Conservation (phyloP, 2,113 vertebrate species). For the Hippocampus abdominalis region DNA sequence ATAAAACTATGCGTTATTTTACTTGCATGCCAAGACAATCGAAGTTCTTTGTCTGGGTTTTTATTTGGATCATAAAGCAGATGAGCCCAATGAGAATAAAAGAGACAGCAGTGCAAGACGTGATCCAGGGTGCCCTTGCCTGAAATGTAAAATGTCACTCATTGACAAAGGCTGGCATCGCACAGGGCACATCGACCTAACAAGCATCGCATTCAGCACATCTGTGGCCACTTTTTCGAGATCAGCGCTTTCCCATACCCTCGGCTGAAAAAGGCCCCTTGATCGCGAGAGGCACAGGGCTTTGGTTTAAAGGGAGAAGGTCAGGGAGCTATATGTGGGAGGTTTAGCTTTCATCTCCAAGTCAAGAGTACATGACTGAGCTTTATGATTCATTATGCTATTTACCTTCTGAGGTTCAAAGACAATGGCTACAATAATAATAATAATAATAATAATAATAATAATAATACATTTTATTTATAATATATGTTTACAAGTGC, state of each 20-base stretch:
- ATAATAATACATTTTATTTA: too few species aligned
- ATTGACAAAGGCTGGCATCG: conserved; percentile 25
- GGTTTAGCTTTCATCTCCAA: neutral
- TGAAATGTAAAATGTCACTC: conserved; percentile 26
- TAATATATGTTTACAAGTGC: neutral
- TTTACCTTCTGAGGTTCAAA: neutral
- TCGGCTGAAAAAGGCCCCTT: neutral
- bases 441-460: too few species aligned
- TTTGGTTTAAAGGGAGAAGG: neutral
- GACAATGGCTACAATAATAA: neutral
- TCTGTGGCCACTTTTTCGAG: neutral
- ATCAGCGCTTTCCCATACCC: neutral
- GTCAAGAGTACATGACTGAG: neutral
- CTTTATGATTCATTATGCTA: neutral
- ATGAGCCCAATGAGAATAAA: neutral
- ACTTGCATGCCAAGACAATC: neutral
- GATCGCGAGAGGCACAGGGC: too few species aligned
- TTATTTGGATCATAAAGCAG: neutral
- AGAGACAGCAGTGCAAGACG: conserved; percentile 1
- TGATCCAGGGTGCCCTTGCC: neutral
- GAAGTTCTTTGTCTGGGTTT: neutral
- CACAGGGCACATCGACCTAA: conserved; percentile 20
- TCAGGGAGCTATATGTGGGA: neutral
- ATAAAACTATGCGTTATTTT: neutral
- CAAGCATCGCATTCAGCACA: neutral